Percentiles rank a stretch among this genome's conserved stretches.
Evolutionary conservation across 2,888 invertebrate genomes (phyloP).

Genomic region (Hybos culiciformis): DNA sequence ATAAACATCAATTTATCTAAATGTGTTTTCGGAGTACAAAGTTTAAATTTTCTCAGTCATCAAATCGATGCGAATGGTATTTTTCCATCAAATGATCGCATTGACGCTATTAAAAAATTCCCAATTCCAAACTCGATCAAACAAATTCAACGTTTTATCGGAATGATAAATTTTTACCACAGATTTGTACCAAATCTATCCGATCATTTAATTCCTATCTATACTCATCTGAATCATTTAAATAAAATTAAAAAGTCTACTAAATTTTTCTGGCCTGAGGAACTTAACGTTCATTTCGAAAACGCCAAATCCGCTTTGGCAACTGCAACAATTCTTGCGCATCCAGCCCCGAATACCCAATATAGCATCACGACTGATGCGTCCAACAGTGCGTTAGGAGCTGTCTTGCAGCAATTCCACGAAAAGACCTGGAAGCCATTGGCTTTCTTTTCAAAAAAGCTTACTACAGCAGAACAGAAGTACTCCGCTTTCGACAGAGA

Average conservation of each 20-base stretch:
- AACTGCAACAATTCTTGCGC: conserved; percentile 15
- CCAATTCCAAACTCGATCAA: neutral
- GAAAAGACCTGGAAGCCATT: conserved; percentile 23
- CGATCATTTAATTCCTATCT: neutral
- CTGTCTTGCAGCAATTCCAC: conserved; percentile 23
- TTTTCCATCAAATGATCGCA: neutral
- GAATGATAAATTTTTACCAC: neutral
- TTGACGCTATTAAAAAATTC: neutral
- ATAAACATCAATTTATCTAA: conserved; percentile 14
- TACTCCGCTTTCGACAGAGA: conserved; percentile 29
- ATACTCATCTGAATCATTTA: neutral
- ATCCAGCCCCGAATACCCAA: conserved; percentile 3
- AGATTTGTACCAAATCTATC: neutral
- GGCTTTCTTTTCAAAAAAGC: conserved; percentile 25
- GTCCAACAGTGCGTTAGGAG: conserved; percentile 27
- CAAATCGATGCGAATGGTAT: neutral
- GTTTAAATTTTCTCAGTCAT: neutral
- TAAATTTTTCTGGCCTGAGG: neutral
- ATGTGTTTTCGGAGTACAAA: conserved; percentile 6
- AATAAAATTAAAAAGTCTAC: neutral
- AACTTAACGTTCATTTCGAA: neutral
- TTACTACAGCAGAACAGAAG: conserved; percentile 21
- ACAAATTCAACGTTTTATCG: neutral
- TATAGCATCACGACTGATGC: conserved; percentile 17
- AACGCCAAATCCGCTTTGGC: neutral